A percentile compares a stretch with the other conserved stretches of the same genome.
Evolutionary conservation across 1,140 invertebrate genomes (phyloP).

Genomic region (Drosophila pseudoananassae): DNA sequence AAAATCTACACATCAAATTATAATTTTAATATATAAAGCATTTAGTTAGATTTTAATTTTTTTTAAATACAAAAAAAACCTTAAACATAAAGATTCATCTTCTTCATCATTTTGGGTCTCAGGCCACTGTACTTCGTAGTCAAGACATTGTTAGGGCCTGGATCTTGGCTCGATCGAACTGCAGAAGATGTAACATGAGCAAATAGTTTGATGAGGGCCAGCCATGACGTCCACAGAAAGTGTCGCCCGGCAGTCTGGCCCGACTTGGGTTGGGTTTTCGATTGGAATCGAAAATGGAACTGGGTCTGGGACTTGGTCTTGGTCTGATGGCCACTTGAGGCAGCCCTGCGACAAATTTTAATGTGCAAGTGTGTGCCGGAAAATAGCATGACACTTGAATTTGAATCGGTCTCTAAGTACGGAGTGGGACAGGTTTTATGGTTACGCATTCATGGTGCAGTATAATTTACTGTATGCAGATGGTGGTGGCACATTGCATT

Average conservation of each 20-base stretch:
- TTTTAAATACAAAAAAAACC: too few relatives aligned
- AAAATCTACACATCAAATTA: too few relatives aligned
- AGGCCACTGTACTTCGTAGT: conserved; percentile 27
- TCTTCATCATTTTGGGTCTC: not conserved
- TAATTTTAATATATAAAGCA: too few relatives aligned
- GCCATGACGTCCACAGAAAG: conserved; percentile 56
- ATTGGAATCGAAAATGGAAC: conserved; percentile 5
- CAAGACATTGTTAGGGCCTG: conserved; percentile 43
- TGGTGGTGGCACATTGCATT: conserved; percentile 25
- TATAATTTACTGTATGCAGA: conserved; percentile 77
- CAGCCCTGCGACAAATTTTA: conserved; percentile 70
- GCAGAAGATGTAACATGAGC: conserved; percentile 71
- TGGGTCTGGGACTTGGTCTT: conserved; percentile 12
- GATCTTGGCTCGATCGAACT: conserved; percentile 40
- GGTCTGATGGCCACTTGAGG: conserved; percentile 59
- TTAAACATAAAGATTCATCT: not conserved
- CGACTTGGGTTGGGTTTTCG: conserved; percentile 29
- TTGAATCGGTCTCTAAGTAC: conserved; percentile 50
- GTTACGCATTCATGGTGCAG: conserved; percentile 56
- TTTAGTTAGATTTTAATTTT: too few relatives aligned
- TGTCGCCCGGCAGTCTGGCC: conserved; percentile 74
- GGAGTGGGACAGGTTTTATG: conserved; percentile 70
- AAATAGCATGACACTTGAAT: conserved; percentile 80
- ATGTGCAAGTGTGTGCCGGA: conserved; percentile 42
- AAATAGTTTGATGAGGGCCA: conserved; percentile 55